These are phyloP conservation scores for Pogonomyrmex californicus DNA, from an alignment of 1,140 invertebrate species.

Conservation along the genomic window DNA sequence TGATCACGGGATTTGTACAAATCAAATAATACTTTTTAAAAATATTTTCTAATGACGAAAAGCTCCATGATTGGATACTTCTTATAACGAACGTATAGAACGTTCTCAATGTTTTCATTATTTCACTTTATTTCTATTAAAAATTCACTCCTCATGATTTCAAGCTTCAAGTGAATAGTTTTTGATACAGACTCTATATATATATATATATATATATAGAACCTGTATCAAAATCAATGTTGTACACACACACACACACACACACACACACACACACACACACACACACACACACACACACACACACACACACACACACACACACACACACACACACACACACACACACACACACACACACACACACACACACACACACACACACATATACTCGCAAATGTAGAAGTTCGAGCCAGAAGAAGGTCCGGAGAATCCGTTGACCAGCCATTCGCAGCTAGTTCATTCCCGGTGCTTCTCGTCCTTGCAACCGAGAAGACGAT, in stretches of 20 bases:
- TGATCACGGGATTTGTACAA: not conserved
- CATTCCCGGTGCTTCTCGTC: constrained; percentile 36
- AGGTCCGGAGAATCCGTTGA: constrained; percentile 50
- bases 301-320: too few species aligned
- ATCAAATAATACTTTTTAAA: not conserved
- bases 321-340: too few species aligned
- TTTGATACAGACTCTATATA: constrained; percentile 32
- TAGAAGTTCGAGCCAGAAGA: constrained; percentile 25
- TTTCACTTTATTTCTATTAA: constrained; percentile 29
- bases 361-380: too few species aligned
- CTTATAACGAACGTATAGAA: not conserved
- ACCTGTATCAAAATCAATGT: too few species aligned
- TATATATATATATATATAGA: too few species aligned
- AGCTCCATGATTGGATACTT: not conserved
- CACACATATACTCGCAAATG: too few species aligned
- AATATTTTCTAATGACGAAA: not conserved
- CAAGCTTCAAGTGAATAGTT: not conserved
- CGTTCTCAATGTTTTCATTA: not conserved
- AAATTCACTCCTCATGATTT: constrained; percentile 3
- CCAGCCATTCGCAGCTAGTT: constrained; percentile 64
- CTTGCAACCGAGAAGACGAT: constrained; percentile 74
- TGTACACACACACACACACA: too few species aligned
- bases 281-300: too few species aligned
- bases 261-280: too few species aligned
- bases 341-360: too few species aligned